A percentile compares a stretch with the other conserved stretches of the same genome.
Evolutionary conservation across 2,888 invertebrate genomes (phyloP).

Genomic region (Pterostichus niger): DNA sequence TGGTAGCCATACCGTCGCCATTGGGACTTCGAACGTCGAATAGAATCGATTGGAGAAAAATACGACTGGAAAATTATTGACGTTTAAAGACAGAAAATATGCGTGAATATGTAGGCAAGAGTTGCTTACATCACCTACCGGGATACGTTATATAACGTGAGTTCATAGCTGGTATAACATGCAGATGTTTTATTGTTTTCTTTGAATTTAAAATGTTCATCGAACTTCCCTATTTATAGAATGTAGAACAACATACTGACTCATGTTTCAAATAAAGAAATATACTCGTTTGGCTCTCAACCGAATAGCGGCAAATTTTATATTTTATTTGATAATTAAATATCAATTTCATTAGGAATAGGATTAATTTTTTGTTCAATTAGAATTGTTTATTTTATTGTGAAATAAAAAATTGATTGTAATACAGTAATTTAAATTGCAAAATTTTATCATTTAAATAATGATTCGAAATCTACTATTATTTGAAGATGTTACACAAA

Average conservation of each 20-base stretch:
- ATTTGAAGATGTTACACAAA: not conserved
- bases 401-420: not conserved
- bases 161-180: not conserved
- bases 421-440: not conserved
- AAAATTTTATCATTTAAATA: constrained; percentile 4
- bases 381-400: not conserved
- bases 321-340: not conserved
- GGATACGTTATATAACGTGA: not conserved
- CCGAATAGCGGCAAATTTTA: not conserved
- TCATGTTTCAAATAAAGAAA: constrained; percentile 26
- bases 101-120: constrained; percentile 1
- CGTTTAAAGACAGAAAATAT: constrained; percentile 25
- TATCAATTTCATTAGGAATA: constrained; percentile 28
- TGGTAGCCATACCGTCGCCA: constrained; percentile 47
- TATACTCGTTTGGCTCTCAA: not conserved
- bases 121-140: not conserved
- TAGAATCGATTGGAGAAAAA: constrained; percentile 52
- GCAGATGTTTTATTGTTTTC: constrained; percentile 20
- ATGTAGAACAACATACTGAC: constrained; percentile 16
- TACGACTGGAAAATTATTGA: constrained; percentile 47
- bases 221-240: constrained; percentile 39
- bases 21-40: constrained; percentile 31
- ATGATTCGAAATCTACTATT: not conserved
- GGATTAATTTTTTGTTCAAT: not conserved
- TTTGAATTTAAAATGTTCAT: constrained; percentile 31